Base-by-base conservation (phyloP, 1,140 invertebrate species). In the Euborellia annulipes region DNA sequence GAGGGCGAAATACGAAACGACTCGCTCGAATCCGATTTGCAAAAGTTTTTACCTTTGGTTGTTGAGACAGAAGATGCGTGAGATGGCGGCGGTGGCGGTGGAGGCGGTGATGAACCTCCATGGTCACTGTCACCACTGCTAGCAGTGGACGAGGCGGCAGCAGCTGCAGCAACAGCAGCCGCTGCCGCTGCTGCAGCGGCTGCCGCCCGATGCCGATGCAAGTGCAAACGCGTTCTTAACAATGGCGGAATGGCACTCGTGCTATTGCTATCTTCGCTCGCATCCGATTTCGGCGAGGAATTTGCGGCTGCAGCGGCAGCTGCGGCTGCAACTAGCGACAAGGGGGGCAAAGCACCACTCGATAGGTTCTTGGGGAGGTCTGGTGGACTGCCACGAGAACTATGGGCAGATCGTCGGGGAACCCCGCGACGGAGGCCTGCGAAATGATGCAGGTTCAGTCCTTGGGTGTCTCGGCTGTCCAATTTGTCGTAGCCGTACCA, bases 401-500 rank as follows among this genome's bases (percentile, higher is more conserved):
- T 36, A 60, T 47, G 41, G 59, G 62, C 8, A 30, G 59, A 55
- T 43, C 46, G 41, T 58, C 52, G 23, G 50, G 52, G 30, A 55
- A 42, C 27, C 49, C 54, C 27, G 48, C 53, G 55, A 49, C 51
- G 45, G 21, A 14, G 27, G 17, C 30, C 38, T 16, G 19, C 45
- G 38, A 47, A 46, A 18, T 47, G 52, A 34, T 49, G 55, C n/a
- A 50, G 52, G 44, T 53, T 44, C 41, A 50, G 41, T 57, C 16
- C 59, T 51, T 49, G 59, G 46, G 63, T 65, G 30, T 58, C 64
- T 52, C 63, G 55, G 52, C 67, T 66, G 61, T 75, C 71, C 16
- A 78, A 68, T 54, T 77, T 77, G 50, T 82, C 82, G 58, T 87
- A 89, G 1, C 86, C 86, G 61, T 90, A 91, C 79, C 83, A 86